Base-by-base conservation (phyloP, 2,113 vertebrate species). In the Excalfactoria chinensis region DNA sequence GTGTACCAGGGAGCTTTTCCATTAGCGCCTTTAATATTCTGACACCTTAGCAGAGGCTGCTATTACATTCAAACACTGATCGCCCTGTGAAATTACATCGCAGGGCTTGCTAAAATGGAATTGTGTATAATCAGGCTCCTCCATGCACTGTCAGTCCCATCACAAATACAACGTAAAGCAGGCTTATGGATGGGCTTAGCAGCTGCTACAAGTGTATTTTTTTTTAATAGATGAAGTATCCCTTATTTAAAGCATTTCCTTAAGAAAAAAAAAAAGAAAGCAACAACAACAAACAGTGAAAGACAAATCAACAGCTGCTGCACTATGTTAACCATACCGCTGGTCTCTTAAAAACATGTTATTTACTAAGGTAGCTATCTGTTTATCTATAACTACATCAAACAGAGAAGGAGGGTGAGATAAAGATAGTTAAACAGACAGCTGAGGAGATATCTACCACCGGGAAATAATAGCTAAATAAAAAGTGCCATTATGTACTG, bases 1-100 rank as follows among this genome's bases (percentile, higher is more conserved):
- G 98, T 99, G 98, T 98, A 98, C 98, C 98, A 98, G 98, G 99
- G 98, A 98, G 98, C 98, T 99, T 99, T 99, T 99, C 99, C 98
- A 99, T 99, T 99, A 99, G 98, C 97, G 97, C 98, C 98, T 98
- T 98, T 99, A 98, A 99, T 99, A 98, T 98, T 98, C 98, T 99
- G 98, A 99, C 98, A 99, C 98, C 98, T 98, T 97, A 97, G 98
- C 98, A 98, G 97, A 98, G 98, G 96, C 98, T 98, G 97, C 98
- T 98, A 98, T 98, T 98, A 98, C 98, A 98, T 98, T 98, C 98
- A 98, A 97, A 98, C 98, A 98, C 98, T 98, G 98, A 98, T 98
- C 98, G 98, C 98, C 98, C 98, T 98, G 98, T 98, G 98, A 98
- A 98, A 98, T 98, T 97, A 98, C 98, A 98, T 98, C 97, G 98